phyloP scores from a whole-genome alignment of 2,888 invertebrate species.

The Tetranychus truncatus region DNA sequence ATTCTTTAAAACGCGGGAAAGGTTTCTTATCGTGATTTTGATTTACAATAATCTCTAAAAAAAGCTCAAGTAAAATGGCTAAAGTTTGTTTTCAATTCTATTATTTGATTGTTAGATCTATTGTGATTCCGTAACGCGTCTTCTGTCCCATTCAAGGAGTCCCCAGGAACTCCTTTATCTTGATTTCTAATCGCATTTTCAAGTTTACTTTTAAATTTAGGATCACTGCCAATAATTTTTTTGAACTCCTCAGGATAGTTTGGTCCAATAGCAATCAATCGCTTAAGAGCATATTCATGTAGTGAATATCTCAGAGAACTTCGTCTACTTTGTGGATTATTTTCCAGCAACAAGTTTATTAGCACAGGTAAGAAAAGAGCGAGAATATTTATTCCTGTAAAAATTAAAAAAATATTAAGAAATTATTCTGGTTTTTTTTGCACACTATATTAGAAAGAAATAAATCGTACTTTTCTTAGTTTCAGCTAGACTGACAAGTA shows the following conservation, averaged over 20 bases:
- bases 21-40: too few species aligned
- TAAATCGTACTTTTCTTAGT: constrained; percentile 47
- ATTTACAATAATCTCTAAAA: too few species aligned
- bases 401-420: constrained; percentile 22
- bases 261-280: constrained; percentile 76
- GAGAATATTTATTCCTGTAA: constrained; percentile 67
- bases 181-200: constrained; percentile 62
- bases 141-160: constrained; percentile 11
- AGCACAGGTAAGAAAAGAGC: constrained; percentile 73
- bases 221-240: constrained; percentile 62
- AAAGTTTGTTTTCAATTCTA: constrained; percentile 82
- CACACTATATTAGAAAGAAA: not conserved
- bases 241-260: constrained; percentile 87
- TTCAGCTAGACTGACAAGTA: constrained; percentile 51
- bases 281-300: constrained; percentile 72
- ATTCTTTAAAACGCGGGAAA: too few species aligned
- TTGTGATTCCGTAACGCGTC: constrained; percentile 16
- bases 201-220: constrained; percentile 56
- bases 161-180: constrained; percentile 37
- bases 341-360: constrained; percentile 59
- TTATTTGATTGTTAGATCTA: constrained; percentile 38
- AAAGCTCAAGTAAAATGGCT: constrained; percentile 48
- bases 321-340: constrained; percentile 26
- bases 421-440: not conserved
- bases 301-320: constrained; percentile 44